These are phyloP conservation scores for Rhinophrynus dorsalis DNA, from an alignment of 2,797 vertebrate species.

Conservation along the genomic window DNA sequence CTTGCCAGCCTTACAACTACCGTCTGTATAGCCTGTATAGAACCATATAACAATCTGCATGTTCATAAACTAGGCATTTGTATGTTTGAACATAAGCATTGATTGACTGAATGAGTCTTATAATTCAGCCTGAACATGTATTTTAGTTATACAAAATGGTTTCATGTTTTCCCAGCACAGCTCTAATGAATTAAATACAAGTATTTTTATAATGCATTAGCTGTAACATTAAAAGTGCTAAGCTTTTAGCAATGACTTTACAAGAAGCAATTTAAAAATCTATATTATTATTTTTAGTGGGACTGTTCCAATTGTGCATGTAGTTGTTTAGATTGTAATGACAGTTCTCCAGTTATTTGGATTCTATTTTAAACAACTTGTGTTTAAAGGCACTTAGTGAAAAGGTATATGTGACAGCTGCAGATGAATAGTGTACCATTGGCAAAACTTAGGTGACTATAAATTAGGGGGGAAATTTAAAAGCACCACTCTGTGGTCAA, in stretches of 20 bases:
- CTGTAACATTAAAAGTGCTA: slow-evolving; percentile 24
- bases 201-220: slow-evolving; percentile 22
- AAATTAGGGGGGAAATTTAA: slow-evolving; percentile 22
- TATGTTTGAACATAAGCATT: slow-evolving; percentile 1
- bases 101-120: background rate
- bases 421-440: slow-evolving; percentile 37
- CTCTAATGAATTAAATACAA: background rate
- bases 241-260: slow-evolving; percentile 36
- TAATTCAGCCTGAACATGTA: slow-evolving; percentile 2
- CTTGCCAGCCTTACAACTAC: background rate
- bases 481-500: slow-evolving; percentile 23
- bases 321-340: slow-evolving; percentile 41
- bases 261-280: slow-evolving; percentile 39
- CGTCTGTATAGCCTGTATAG: background rate
- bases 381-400: slow-evolving; percentile 44
- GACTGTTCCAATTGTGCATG: slow-evolving; percentile 31
- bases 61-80: slow-evolving; percentile 12
- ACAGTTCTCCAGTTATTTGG: slow-evolving; percentile 45
- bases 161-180: background rate
- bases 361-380: slow-evolving; percentile 45
- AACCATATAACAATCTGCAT: background rate
- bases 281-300: slow-evolving; percentile 44
- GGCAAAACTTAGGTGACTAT: slow-evolving; percentile 23
- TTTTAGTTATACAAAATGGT: slow-evolving; percentile 10
- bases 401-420: slow-evolving; percentile 47